Evolutionary conservation across 2,113 vertebrate genomes (phyloP).

Genomic region (Microtus oregoni): DNA sequence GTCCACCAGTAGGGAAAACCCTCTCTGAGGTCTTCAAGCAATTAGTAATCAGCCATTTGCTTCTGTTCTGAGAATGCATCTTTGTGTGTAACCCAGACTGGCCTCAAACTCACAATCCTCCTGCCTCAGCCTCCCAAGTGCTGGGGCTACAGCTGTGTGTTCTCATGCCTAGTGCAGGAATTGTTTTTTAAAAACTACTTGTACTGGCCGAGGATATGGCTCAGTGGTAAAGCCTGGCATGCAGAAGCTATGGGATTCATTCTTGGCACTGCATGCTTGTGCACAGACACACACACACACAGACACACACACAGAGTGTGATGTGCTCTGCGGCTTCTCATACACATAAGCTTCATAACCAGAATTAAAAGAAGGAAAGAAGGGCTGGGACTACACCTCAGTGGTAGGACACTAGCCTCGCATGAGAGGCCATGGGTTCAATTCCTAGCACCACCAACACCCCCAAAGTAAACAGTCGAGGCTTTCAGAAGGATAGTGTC

Average conservation of each 20-base stretch:
- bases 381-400: background rate
- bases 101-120: background rate
- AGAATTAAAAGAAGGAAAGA: background rate
- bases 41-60: background rate
- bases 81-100: background rate
- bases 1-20: background rate
- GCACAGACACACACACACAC: no score
- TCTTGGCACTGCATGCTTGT: no score
- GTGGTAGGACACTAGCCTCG: background rate
- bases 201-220: background rate
- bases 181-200: background rate
- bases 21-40: slow-evolving; percentile 2
- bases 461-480: background rate
- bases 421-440: background rate
- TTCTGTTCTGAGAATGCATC: background rate
- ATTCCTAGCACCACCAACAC: background rate
- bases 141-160: background rate
- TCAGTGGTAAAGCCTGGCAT: background rate
- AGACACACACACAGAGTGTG: background rate
- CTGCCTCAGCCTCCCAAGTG: background rate
- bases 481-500: background rate
- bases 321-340: background rate
- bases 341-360: background rate
- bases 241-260: background rate
- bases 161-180: background rate